Base-by-base conservation (phyloP, 92 coral and sea anemone genomes). In the Zoanthus sansibaricus region DNA sequence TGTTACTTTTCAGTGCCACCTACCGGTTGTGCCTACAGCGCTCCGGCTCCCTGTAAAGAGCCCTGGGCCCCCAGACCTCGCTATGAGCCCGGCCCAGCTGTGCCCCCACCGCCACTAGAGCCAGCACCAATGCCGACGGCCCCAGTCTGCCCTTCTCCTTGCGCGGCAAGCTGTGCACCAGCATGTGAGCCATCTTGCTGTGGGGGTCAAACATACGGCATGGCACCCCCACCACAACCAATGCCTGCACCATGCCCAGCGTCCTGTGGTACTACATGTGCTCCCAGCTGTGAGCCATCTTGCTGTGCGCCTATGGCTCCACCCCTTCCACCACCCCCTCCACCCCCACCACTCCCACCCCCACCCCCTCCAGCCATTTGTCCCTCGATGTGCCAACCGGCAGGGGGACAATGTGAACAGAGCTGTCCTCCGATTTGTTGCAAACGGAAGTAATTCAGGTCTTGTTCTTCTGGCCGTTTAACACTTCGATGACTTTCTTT, bases 21-120 rank as follows among this genome's bases (percentile, higher is more conserved):
- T 13, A 16, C 37, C 47, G 84, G 84, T 42, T 79, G 84, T 32
- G 84, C 84, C 2, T 79, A 79, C 33, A 79, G 37, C 49, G 72
- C 89, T 42, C 89, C 88, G 61, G 88, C 82, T n/a, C 96, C 96
- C 44, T 89, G 86, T 17, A 87, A 78, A 33, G 94, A 92, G 86
- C 98, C 91, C 46, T 94, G 98, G 98, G 95, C 90, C 46, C 95
- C 95, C 47, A 78, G 98, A 25, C 98, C 98, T 47, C 94, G 98
- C 51, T 94, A 94, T 54, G 87, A 93, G 46, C 98, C 98, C 30
- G 98, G 95, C 30, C 98, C 98, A 25, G 94, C 95, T 68, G 77
- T 94, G 9, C 98, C 98, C 16, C 98, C 98, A 1, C 98, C 98
- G 46, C 98, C 98, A 47, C 93, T 90, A 88, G 92, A 92, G 89